Base-by-base conservation (phyloP, 2,888 invertebrate species). In the Rotaria socialis region DNA sequence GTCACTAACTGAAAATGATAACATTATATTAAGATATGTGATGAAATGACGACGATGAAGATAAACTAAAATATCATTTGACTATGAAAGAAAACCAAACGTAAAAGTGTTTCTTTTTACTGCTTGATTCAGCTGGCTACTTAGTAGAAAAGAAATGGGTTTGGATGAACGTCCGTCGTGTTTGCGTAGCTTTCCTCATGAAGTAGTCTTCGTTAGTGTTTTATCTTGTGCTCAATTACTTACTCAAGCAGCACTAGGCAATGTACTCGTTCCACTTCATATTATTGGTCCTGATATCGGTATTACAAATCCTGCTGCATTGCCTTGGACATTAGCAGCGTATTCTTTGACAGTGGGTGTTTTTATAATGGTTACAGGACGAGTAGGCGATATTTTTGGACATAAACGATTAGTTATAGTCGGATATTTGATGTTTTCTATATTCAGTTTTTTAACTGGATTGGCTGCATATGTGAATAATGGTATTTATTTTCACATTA, bases 331-430 rank as follows among this genome's bases (percentile, higher is more conserved):
- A 43, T 75, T 41, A 10, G 75, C 75, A 3, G 75, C 75, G 22
- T 75, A 75, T 75, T 75, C 75, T 19, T 24, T 75, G 22, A 75
- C 75, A 22, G 75, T 75, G 16, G 75, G 75, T 22, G 43, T 75
- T 75, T 75, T 75, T 43, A 75, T 75, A 16, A 43, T 75, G 43
- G 22, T 75, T 19, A 75, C 75, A 22, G 75, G 75, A 43, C 75
- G 75, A 43, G 41, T 75, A 43, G 75, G 75, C 24, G 75, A 75
- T 43, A 75, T 75, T 75, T 75, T 75, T 43, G 75, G 75, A 22
- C 75, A 75, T 75, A 43, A 75, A 75, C 11, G 41, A 43, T 43
- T 75, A 43, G 41, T 75, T 43, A 75, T 75, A 7, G 1, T 43
- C 43, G 75, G 75, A 43, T 75, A 43, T 75, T 7, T 75, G 19